These are phyloP conservation scores for Cuculus canorus DNA, from an alignment of 2,797 vertebrate species.

Conservation along the genomic window DNA sequence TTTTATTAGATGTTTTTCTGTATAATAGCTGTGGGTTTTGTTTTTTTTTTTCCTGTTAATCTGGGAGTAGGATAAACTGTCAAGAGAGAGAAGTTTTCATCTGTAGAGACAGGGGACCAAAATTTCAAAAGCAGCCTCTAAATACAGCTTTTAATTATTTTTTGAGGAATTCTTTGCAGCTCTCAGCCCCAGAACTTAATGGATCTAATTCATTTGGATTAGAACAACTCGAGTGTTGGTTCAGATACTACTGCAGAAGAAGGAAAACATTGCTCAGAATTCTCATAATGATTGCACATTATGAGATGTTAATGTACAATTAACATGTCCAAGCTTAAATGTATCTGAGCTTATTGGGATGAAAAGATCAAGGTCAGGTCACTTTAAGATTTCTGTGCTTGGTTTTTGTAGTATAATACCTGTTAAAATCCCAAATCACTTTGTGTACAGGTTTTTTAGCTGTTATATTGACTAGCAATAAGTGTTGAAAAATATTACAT, in stretches of 20 bases:
- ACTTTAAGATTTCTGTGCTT: neutral
- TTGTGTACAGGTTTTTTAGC: neutral
- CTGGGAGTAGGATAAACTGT: neutral
- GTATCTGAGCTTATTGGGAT: neutral
- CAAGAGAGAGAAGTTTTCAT: neutral
- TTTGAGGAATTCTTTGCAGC: neutral
- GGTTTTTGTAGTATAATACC: neutral
- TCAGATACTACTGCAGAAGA: neutral
- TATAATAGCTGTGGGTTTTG: neutral
- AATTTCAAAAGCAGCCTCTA: neutral
- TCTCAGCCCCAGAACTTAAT: neutral
- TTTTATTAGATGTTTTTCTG: neutral
- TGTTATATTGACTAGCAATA: neutral
- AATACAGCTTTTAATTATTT: neutral
- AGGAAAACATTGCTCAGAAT: neutral
- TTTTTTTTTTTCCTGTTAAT: neutral
- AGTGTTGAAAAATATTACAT: neutral
- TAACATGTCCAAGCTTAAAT: no score
- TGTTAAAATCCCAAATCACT: neutral
- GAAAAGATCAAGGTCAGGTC: neutral
- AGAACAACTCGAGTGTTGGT: fast-evolving
- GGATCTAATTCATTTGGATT: neutral
- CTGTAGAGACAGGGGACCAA: neutral
- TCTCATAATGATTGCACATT: neutral
- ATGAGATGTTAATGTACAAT: no score